phyloP scores from a whole-genome alignment of 2,888 invertebrate species.

The Lampropteryx suffumata region DNA sequence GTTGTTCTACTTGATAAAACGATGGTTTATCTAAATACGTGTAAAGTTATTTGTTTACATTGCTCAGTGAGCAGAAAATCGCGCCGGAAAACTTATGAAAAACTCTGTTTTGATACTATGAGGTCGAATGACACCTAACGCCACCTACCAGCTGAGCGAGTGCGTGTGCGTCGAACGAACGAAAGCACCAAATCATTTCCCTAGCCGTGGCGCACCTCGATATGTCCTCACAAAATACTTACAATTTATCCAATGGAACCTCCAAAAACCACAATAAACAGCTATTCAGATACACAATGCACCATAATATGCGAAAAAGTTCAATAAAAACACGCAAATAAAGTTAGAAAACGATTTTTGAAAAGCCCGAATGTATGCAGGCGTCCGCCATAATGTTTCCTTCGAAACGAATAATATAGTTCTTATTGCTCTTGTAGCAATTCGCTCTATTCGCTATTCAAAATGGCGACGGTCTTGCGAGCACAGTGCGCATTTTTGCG shows the following conservation, averaged over 20 bases:
- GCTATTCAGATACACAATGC: slow-evolving; percentile 75
- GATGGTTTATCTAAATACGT: slow-evolving; percentile 39
- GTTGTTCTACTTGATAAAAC: slow-evolving; percentile 37
- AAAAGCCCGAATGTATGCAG: slow-evolving; percentile 82
- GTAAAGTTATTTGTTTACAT: slow-evolving; percentile 54
- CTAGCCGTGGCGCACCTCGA: slow-evolving; percentile 82
- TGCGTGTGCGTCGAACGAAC: slow-evolving; percentile 81
- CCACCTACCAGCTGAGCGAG: slow-evolving; percentile 81
- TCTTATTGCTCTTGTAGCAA: slow-evolving; percentile 83
- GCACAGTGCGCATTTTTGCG: slow-evolving; percentile 78
- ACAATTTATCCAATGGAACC: slow-evolving; percentile 75
- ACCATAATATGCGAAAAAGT: slow-evolving; percentile 83
- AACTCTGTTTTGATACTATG: slow-evolving; percentile 73
- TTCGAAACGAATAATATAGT: slow-evolving; percentile 84
- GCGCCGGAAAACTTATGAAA: slow-evolving; percentile 81
- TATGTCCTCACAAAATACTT: slow-evolving; percentile 81
- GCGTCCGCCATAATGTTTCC: slow-evolving; percentile 84
- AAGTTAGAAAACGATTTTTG: slow-evolving; percentile 83
- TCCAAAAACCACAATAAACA: slow-evolving; percentile 80
- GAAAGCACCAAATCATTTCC: slow-evolving; percentile 84
- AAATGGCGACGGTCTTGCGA: slow-evolving; percentile 83
- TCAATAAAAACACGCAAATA: slow-evolving; percentile 81
- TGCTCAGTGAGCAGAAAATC: slow-evolving; percentile 63
- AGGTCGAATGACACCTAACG: slow-evolving; percentile 73
- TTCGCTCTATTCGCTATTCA: slow-evolving; percentile 84